phyloP scores from a whole-genome alignment of 2,797 vertebrate genomes.

The Zonotrichia albicollis region DNA sequence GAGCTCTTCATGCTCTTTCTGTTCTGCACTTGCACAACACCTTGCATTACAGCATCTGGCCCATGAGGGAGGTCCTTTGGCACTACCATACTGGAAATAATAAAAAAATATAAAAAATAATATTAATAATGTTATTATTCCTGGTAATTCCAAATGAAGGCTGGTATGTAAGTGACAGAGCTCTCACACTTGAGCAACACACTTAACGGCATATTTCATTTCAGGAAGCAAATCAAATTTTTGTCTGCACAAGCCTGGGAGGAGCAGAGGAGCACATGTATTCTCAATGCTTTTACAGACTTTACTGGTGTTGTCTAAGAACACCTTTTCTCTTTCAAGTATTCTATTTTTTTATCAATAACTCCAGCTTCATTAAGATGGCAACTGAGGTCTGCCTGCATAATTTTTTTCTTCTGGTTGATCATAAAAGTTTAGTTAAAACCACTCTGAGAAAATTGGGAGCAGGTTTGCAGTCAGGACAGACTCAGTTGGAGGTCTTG shows the following conservation, averaged over 20 bases:
- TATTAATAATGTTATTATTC: neutral
- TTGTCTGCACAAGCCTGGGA: neutral
- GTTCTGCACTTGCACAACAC: neutral
- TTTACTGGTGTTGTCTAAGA: neutral
- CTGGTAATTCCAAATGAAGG: neutral
- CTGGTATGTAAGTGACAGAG: neutral
- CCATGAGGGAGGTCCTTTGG: neutral
- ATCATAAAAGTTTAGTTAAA: conserved; percentile 44
- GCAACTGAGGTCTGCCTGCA: neutral
- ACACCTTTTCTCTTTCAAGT: neutral
- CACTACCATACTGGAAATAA: neutral
- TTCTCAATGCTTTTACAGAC: neutral
- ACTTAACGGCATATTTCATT: neutral
- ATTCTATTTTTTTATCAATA: neutral
- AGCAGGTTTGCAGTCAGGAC: neutral
- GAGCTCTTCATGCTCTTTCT: neutral
- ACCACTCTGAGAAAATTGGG: neutral
- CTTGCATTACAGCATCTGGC: neutral
- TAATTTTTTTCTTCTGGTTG: neutral
- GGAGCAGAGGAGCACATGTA: neutral
- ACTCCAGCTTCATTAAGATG: neutral
- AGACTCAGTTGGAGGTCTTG: neutral
- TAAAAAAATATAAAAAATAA: neutral
- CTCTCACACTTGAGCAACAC: neutral
- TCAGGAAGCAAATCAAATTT: neutral